Evolutionary conservation across 2,113 vertebrate genomes (phyloP), one percentile per base, ranked within the genome.

Genomic region (Crotalus helleri): DNA sequence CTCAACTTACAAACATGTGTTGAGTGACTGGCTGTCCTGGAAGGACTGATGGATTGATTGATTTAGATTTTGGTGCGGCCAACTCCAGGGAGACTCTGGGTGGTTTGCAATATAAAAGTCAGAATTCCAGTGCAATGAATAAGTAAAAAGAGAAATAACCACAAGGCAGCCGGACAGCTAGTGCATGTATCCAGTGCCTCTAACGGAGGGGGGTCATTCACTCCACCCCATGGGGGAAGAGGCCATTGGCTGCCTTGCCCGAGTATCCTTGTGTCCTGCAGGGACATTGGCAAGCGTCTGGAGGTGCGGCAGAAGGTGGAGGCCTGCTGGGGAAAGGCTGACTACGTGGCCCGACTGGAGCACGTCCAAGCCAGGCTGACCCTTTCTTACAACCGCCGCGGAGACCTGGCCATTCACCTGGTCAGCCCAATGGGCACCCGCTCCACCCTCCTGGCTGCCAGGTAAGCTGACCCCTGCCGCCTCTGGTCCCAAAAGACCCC

Each of bases 391-490:
- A 99, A 99, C 96, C 98, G 98, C 15, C 98, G 99, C 0, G 99
- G 99, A 1, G 99, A 99, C 97, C 96, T 99, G 96, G 99, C 98
- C 93, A 99, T 99, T 96, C 98, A 99, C 96, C 98, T 99, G 44
- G 97, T 98, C 95, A 99, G 99, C 95, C 99, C 99, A 91, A 97
- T 98, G 94, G 99, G 99, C 90, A 99, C 99, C 17, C 98, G 98
- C 39, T 99, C 99, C 93, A 99, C 99, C 19, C 97, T 99, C 54
- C 98, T 99, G 93, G 98, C 99, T 0, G 98, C 98, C 94, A 99
- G 99, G 99, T 99, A 95, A 85, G 0, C 0, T 2, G 44, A 15
- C 44, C 4, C 3, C 0, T 6, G 4, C 1, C 81, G 13, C 0
- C 3, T 1, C 81, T 15, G 0, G 0, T 24, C 0, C n/a, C n/a